Evolutionary conservation across 2,888 invertebrate genomes (phyloP), one percentile per base, ranked within the genome.

Genomic region (Dermolepida albohirtum): DNA sequence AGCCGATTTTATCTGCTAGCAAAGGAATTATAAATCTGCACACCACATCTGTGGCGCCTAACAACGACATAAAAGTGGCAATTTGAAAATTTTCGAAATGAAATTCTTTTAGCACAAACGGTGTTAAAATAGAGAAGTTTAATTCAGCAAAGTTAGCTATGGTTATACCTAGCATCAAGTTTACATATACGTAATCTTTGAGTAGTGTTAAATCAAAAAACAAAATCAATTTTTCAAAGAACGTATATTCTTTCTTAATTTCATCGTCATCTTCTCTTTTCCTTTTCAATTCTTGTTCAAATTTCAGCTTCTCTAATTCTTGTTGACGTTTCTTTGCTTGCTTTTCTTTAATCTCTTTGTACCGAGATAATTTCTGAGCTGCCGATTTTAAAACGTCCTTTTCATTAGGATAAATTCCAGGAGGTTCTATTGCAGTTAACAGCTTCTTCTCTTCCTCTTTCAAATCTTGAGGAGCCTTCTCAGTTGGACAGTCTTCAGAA

Each of bases 141-240:
- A 91, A 75, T 79, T 92, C 92, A 4, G 88, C 89, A 75, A 91
- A 91, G 76, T 89, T 89, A 0, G 91, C 91, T 43, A 91, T 82
- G 0, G 90, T 91, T 54, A 92, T 84, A 0, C 92, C 92, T 64
- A 91, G 78, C 85, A 91, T 90, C 11, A 92, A 83, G 75, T 90
- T 92, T 1, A 91, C 86, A 74, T 89, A 92, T 2, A 89, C 87
- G 11, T 87, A 87, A 80, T 92, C 92, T 73, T 88, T 87, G 64
- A 92, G 79, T 57, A 92, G 84, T 78, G 90, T 89, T 68, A 92
- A 84, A 78, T 92, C 92, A 75, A 92, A 92, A 77, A 91, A 91
- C 41, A 87, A 82, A 0, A 86, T 81, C 5, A 91, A 76, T 77
- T 89, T 89, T 76, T 88, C 82, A 52, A 86, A 85, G 73, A 84